A percentile compares a stretch with the other conserved stretches of the same genome.
Conservation (phyloP, 2,797 vertebrate species). For the Antrozous pallidus region DNA sequence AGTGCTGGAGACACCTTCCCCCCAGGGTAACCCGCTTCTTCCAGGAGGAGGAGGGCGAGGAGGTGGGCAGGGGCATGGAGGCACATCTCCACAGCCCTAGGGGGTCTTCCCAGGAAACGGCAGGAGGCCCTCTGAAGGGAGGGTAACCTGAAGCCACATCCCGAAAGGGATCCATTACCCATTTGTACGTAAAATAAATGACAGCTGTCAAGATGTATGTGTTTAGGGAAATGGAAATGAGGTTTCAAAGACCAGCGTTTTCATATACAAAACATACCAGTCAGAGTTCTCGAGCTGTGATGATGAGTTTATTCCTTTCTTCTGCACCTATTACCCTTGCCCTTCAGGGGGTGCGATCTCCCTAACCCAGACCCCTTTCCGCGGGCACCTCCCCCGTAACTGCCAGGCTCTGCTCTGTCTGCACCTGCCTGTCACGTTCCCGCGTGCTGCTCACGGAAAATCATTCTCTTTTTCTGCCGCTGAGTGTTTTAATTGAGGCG, state of each 20-base stretch:
- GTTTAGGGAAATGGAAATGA: not conserved
- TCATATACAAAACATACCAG: not conserved
- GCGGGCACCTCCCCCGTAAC: fast-evolving
- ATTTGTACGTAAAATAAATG: not conserved
- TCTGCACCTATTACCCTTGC: not conserved
- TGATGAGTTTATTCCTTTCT: not conserved
- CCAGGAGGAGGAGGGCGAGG: fast-evolving
- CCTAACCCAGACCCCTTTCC: not conserved
- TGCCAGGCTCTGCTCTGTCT: not conserved
- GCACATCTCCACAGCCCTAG: fast-evolving
- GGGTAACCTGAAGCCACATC: not conserved
- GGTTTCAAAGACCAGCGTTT: not conserved
- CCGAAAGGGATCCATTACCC: not conserved
- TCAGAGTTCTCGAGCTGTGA: not conserved
- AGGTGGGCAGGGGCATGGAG: not conserved
- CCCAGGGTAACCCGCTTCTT: not conserved
- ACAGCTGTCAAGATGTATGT: not conserved
- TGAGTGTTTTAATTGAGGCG: not conserved
- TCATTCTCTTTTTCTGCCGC: not conserved
- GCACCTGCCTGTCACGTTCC: not conserved
- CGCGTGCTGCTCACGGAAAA: not conserved
- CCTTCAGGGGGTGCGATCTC: not conserved
- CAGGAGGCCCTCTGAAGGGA: fast-evolving
- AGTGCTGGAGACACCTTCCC: not conserved
- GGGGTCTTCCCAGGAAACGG: not conserved